Evolutionary conservation across 1,140 invertebrate genomes (phyloP), one percentile per base, ranked within the genome.

Genomic region (Agrypnia vestita): DNA sequence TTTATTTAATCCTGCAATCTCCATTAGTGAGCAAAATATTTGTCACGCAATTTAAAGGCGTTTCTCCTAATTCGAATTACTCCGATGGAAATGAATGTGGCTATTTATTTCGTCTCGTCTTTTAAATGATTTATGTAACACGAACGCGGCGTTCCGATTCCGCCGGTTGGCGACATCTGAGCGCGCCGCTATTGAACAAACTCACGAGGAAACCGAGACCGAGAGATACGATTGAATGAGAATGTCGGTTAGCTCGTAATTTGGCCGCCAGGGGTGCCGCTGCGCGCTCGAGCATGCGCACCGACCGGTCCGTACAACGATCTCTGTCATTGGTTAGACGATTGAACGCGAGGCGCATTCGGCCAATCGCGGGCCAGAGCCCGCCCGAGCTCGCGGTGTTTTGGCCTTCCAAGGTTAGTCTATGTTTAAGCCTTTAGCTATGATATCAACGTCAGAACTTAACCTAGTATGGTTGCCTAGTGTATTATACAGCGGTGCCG

Each of bases 381-480:
- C 69, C 77, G 77, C 69, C 77, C 69, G 77, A 74, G 77, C 77
- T 78, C 77, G 77, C 77, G 77, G 77, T 79, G 77, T 79, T 79
- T 73, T 79, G 77, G 77, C 77, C 77, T 79, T 79, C 77, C 77
- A 79, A 79, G 77, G 77, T 79, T 79, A 79, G 77, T 79, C 77
- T 79, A 79, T 79, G 77, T 79, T 79, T 79, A 79, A 69, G 77
- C 77, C 77, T 79, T 79, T 79, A 78, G 80, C 82, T 83, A 83
- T 83, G 82, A 80, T 83, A 80, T 80, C 82, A 75, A 80, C 82
- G 82, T 76, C 82, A 76, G 78, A 83, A 78, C 82, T 83, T 61
- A 83, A 83, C 82, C 78, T 83, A 73, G 82, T 83, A 73, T 83
- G 82, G 82, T 75, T 83, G 82, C 82, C 82, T 80, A 80, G 82